Evolutionary conservation across 2,888 invertebrate genomes (phyloP).

Genomic region (Beris chalybata): DNA sequence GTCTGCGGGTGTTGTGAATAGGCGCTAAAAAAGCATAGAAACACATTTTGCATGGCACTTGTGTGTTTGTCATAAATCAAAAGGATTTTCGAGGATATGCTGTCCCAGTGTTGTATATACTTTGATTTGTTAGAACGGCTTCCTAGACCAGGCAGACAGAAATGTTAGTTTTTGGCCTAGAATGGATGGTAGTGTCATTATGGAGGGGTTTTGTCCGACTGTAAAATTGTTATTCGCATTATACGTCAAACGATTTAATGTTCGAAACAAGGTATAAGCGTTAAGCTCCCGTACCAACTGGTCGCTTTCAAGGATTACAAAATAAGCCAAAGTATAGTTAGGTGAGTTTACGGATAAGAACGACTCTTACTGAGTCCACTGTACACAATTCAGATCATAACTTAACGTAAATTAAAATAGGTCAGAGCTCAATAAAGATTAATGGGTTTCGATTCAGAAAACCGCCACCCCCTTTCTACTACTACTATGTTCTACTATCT

Average conservation of each 20-base stretch:
- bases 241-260: constrained; percentile 20
- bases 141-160: constrained; percentile 11
- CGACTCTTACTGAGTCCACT: no score
- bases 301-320: constrained; percentile 14
- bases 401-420: no score
- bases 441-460: no score
- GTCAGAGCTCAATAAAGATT: no score
- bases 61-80: constrained; percentile 40
- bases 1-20: background rate
- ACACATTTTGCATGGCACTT: constrained; percentile 28
- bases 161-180: constrained; percentile 36
- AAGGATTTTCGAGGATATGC: constrained; percentile 39
- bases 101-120: constrained; percentile 36
- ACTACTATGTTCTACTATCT: no score
- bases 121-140: constrained; percentile 37
- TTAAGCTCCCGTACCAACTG: constrained; percentile 22
- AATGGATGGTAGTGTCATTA: constrained; percentile 3
- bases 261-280: constrained; percentile 18
- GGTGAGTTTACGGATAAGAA: no score
- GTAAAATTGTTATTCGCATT: constrained; percentile 11
- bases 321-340: constrained; percentile 3
- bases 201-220: constrained; percentile 3
- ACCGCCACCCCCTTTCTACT: no score
- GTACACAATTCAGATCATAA: no score
- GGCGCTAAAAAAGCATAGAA: constrained; percentile 12